A percentile compares a stretch with the other conserved stretches of the same genome.
These are phyloP conservation scores for Tenthredo amoena DNA, from an alignment of 2,888 invertebrate species.

Conservation along the genomic window DNA sequence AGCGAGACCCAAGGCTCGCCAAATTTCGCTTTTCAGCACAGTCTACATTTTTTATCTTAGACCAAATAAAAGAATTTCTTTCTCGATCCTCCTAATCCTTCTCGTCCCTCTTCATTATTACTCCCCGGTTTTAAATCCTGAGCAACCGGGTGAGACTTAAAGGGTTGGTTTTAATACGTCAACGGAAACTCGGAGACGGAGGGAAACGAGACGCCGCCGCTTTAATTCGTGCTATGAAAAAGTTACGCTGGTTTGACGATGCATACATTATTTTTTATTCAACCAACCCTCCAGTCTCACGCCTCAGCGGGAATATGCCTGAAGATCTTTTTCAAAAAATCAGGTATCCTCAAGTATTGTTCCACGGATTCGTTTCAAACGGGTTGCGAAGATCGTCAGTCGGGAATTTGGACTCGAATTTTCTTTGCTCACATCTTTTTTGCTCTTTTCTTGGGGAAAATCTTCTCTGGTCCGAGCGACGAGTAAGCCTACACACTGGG, in stretches of 20 bases:
- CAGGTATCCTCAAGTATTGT: neutral
- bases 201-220: constrained; percentile 1
- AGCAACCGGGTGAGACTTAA: neutral
- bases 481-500: constrained; percentile 22
- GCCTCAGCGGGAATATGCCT: too few relatives aligned
- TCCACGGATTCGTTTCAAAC: neutral
- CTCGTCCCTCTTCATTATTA: neutral
- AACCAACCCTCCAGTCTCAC: neutral
- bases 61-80: neutral
- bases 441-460: neutral
- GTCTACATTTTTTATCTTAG: neutral
- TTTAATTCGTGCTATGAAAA: constrained; percentile 27
- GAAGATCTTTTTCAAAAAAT: neutral
- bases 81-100: neutral
- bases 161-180: constrained; percentile 42
- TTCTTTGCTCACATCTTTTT: neutral
- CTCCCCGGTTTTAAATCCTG: neutral
- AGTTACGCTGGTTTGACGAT: constrained; percentile 28
- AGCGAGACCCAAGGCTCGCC: neutral
- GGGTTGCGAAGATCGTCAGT: neutral
- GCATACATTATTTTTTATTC: constrained; percentile 21
- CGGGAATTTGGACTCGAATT: neutral
- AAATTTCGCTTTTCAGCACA: neutral
- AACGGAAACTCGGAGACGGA: constrained; percentile 17
- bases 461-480: neutral